Conservation (phyloP, 2,113 vertebrate species). For the Ciconia stormi region DNA sequence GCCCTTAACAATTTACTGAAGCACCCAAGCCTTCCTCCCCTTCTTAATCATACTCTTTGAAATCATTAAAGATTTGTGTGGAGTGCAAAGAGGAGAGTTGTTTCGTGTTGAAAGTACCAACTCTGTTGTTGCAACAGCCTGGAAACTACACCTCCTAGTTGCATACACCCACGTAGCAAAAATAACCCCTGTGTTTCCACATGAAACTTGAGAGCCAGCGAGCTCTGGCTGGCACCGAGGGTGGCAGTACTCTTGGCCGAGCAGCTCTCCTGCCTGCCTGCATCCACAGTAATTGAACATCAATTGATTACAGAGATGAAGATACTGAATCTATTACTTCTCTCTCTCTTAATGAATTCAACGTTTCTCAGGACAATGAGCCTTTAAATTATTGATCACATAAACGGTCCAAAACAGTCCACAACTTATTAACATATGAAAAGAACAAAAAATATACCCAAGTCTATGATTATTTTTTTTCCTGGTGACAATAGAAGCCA, state of each 20-base stretch:
- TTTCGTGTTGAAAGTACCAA: background rate
- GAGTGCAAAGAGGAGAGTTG: background rate
- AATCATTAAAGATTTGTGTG: background rate
- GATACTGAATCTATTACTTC: background rate
- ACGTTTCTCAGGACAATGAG: constrained; percentile 36
- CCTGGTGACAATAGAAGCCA: background rate
- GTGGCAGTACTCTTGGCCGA: background rate
- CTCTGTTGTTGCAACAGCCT: background rate
- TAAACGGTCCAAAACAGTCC: background rate
- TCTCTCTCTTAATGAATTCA: constrained; percentile 34
- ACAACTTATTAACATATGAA: background rate
- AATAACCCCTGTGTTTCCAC: background rate
- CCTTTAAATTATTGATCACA: constrained; percentile 33
- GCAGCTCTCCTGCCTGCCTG: background rate
- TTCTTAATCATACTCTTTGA: background rate
- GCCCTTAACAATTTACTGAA: background rate
- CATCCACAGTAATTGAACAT: background rate
- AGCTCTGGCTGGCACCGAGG: background rate
- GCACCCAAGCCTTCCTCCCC: background rate
- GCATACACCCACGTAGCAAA: background rate
- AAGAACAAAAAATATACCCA: background rate
- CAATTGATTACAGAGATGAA: constrained; percentile 5
- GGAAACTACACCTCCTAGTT: background rate
- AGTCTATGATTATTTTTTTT: background rate
- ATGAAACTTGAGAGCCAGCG: background rate